A percentile compares a stretch with the other conserved stretches of the same genome.
phyloP scores from a whole-genome alignment of 2,113 vertebrate genomes.

The Uropsilus gracilis region DNA sequence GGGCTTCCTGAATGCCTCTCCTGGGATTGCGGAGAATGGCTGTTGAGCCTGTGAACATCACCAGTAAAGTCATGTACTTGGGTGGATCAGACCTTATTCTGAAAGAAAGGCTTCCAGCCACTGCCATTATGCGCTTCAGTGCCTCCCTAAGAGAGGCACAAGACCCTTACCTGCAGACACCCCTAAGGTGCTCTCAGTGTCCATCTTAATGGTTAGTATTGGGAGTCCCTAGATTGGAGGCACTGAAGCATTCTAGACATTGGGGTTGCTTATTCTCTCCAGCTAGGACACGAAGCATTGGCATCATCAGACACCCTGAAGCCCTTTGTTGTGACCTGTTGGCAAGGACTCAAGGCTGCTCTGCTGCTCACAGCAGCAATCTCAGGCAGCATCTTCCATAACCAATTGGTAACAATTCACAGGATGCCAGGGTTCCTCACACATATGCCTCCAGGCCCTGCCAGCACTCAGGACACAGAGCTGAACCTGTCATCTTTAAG shows the following conservation, averaged over 20 bases:
- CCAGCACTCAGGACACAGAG: background rate
- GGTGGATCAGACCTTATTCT: background rate
- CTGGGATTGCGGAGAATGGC: background rate
- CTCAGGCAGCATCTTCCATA: background rate
- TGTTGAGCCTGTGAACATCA: fast-evolving
- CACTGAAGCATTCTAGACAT: background rate
- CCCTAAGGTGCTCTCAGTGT: background rate
- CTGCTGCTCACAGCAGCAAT: background rate
- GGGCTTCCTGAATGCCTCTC: background rate
- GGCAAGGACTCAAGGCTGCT: fast-evolving
- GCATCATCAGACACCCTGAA: background rate
- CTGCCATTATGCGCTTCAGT: background rate
- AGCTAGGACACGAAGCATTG: too few species aligned
- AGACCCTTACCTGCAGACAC: too few species aligned
- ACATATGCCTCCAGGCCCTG: background rate
- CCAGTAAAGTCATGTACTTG: background rate
- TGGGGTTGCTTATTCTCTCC: background rate
- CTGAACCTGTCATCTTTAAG: fast-evolving
- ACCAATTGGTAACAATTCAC: background rate
- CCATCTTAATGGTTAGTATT: background rate
- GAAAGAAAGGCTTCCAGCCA: background rate
- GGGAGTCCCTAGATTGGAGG: background rate
- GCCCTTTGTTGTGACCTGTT: background rate
- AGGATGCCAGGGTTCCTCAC: background rate
- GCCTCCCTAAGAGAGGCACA: background rate